Evolutionary conservation across 2,888 invertebrate species (phyloP), one percentile per base, ranked within the genome.

Genomic region (Cheilosia vulpina): DNA sequence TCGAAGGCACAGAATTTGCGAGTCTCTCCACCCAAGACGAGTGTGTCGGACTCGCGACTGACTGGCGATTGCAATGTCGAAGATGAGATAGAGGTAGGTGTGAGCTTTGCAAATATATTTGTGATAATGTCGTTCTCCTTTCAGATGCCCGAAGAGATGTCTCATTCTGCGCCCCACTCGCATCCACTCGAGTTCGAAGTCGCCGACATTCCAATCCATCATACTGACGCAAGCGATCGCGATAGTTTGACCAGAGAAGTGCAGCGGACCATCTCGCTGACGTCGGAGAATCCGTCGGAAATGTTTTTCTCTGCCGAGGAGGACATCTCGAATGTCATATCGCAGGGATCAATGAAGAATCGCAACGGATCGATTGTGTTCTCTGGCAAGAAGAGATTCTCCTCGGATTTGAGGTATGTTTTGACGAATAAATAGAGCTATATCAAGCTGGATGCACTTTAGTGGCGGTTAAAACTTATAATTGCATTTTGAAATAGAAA

Each of bases 261-360:
- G 7, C 96, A 97, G 91, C 93, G 97, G 88, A 97, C 97, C 0
- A 95, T 96, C 90, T 97, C 97, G 0, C 95, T 97, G 90, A 96
- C 96, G 1, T 97, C 97, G 81, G 97, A 97, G 91, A 97, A 97
- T 91, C 97, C 96, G 89, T 97, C 97, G 0, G 98, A 98, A 92
- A 96, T 96, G 66, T 98, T 98, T 92, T 98, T 97, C 91, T 98
- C 98, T 0, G 98, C 98, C 0, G 98, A 98, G 90, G 98, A 98
- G 92, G 98, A 98, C 88, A 94, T 96, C 60, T 91, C 92, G 0
- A 92, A 92, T 88, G 90, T 91, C 4, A 85, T 92, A 87, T 90
- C 91, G 4, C 92, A 91, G 83, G 88, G 92, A 19, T 91, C 92
- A 15, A 90, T 91, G 60, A 91, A 91, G 82, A 91, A 90, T 87